Evolutionary conservation across 1,140 invertebrate species (phyloP), one percentile per base, ranked within the genome.

Genomic region (Pogonognathellus flavescens): DNA sequence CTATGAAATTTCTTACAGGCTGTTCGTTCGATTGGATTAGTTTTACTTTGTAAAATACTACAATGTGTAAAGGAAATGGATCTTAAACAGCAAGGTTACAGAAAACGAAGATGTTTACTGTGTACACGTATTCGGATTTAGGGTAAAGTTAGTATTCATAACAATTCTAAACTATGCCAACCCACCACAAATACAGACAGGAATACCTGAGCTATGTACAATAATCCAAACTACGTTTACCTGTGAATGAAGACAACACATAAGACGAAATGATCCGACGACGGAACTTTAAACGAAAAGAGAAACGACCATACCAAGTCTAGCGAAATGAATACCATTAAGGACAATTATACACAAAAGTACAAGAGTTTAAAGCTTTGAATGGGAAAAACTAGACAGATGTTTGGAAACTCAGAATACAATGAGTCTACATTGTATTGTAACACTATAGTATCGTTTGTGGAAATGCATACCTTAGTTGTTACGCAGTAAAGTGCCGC

Each of bases 201-300:
- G 62, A 18, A 10, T 66, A 66, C 62, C 62, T 66, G 31, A 3
- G 31, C 1, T 1, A 41, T 1, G 2, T 41, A 41, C 31, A 41
- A 41, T 66, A 14, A 66, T 25, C 25, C 62, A 41, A 41, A 41
- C 2, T 41, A 9, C 25, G 22, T 25, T 25, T 66, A 25, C 62
- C 62, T 25, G 60, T 62, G 20, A 50, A 50, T 76, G 70, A 76
- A 76, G n/a, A 41, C 31, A 41, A 41, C 31, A 41, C 25, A 50
- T 76, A 76, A 76, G 70, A 76, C 25, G 41, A 76, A 31, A 76
- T 76, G 70, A 76, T 76, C 62, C 25, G 70, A 76, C 14, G 70
- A 76, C 70, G 70, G 31, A 76, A 76, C 70, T n/a, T 76, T 25
- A 76, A 76, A 76, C 55, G 80, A 81, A 81, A 81, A 81, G 80